Conservation (phyloP, 2,888 invertebrate genomes). For the Habroteleia sp. region DNA sequence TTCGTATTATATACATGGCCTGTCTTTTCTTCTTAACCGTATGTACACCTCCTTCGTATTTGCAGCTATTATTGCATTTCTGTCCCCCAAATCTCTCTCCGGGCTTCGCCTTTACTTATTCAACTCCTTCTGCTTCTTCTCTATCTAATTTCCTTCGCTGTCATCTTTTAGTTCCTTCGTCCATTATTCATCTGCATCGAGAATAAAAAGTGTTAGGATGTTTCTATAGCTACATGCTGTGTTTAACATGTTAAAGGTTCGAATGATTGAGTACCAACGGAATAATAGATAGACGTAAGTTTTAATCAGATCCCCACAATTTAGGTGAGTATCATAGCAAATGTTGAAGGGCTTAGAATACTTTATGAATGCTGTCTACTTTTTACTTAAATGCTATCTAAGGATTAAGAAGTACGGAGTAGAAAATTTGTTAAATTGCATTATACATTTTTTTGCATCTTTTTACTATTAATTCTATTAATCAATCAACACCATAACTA, state of each 20-base stretch:
- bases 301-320: constrained; percentile 7
- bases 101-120: constrained; percentile 64
- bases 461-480: too few species aligned
- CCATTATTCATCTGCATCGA: constrained; percentile 8
- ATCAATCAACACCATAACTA: too few species aligned
- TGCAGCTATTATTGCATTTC: constrained; percentile 67
- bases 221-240: constrained; percentile 23
- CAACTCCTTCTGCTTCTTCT: constrained; percentile 36
- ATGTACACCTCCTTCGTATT: constrained; percentile 65
- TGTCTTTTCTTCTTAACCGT: constrained; percentile 65
- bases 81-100: constrained; percentile 65
- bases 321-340: constrained; percentile 4
- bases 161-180: constrained; percentile 43
- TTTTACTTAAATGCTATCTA: too few species aligned
- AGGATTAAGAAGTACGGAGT: too few species aligned
- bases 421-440: too few species aligned
- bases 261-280: constrained; percentile 15
- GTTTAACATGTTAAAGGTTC: constrained; percentile 23
- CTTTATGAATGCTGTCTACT: too few species aligned
- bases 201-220: constrained; percentile 14
- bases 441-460: too few species aligned
- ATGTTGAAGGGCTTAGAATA: too few species aligned
- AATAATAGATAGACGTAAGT: constrained; percentile 15
- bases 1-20: constrained; percentile 64
- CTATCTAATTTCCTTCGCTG: constrained; percentile 56